A percentile compares a stretch with the other conserved stretches of the same genome.
Evolutionary conservation across 2,113 vertebrate species (phyloP).

Genomic region (Lepisosteus osseus): DNA sequence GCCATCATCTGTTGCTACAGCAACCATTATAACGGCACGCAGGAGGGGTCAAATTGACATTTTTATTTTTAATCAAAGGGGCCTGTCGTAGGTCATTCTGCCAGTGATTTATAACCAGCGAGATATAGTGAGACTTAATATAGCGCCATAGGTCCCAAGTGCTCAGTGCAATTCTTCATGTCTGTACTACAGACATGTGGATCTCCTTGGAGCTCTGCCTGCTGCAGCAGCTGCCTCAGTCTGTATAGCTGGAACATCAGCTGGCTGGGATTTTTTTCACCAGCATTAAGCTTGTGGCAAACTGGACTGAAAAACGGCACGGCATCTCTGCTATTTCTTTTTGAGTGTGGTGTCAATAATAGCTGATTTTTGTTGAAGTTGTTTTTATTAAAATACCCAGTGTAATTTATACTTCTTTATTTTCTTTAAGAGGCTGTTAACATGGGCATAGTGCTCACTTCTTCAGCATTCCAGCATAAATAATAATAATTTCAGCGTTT

Average conservation of each 20-base stretch:
- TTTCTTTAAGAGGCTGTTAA: no score
- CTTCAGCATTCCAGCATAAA: no score
- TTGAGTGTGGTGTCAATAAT: no score
- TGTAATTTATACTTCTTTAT: no score
- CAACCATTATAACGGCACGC: no score
- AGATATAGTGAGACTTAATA: constrained; percentile 48
- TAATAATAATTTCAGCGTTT: no score
- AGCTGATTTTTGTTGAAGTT: no score
- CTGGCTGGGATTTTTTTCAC: background rate
- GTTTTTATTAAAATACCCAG: no score
- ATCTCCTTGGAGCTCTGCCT: constrained; percentile 21
- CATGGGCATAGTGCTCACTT: no score
- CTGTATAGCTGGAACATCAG: background rate
- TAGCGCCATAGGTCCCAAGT: constrained; percentile 17
- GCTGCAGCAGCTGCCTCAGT: constrained; percentile 19
- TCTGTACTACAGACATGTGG: constrained; percentile 7
- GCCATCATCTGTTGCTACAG: no score
- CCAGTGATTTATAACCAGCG: constrained; percentile 41
- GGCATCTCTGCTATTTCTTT: no score
- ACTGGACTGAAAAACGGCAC: no score
- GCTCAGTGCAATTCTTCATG: constrained; percentile 36
- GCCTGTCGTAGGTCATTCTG: constrained; percentile 43
- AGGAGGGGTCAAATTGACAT: constrained; percentile 41
- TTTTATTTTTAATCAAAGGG: constrained; percentile 34
- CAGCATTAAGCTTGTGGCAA: background rate